phyloP scores from a whole-genome alignment of 1,140 invertebrate genomes.

The Rhopalosiphum maidis region DNA sequence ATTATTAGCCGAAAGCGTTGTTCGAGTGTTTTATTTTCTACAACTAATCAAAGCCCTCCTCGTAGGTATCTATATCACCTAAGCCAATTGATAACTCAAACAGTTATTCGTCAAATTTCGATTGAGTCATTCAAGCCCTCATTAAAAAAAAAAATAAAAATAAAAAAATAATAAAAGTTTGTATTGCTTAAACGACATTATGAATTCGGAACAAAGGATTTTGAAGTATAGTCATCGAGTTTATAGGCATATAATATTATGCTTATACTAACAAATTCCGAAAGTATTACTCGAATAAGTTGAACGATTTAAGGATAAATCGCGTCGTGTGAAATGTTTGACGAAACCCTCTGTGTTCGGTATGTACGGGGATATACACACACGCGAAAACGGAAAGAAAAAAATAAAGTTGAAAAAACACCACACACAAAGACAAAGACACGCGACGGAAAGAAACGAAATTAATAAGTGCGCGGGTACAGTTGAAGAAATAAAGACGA shows the following conservation, averaged over 20 bases:
- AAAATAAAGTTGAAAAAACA: neutral
- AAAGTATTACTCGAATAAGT: neutral
- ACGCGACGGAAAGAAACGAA: neutral
- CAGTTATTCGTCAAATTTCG: neutral
- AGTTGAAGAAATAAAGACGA: constrained; percentile 2
- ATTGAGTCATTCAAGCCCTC: neutral
- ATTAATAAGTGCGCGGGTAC: neutral
- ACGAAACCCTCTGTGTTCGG: neutral
- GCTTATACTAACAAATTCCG: neutral
- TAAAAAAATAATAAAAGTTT: neutral
- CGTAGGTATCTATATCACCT: too few relatives aligned
- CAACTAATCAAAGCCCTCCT: too few relatives aligned
- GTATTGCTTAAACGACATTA: neutral
- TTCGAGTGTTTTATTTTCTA: too few relatives aligned
- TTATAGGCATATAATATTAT: too few relatives aligned
- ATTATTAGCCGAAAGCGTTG: too few relatives aligned
- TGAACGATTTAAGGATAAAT: neutral
- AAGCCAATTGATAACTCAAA: neutral
- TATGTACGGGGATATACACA: neutral
- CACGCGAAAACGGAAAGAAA: neutral
- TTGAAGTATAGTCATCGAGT: neutral
- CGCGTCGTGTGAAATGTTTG: neutral
- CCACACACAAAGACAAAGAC: neutral
- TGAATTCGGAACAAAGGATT: neutral
- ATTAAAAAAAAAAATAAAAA: neutral